These are phyloP conservation scores for Tubiluchus corallicola DNA, from an alignment of 2,888 invertebrate species.

Conservation along the genomic window DNA sequence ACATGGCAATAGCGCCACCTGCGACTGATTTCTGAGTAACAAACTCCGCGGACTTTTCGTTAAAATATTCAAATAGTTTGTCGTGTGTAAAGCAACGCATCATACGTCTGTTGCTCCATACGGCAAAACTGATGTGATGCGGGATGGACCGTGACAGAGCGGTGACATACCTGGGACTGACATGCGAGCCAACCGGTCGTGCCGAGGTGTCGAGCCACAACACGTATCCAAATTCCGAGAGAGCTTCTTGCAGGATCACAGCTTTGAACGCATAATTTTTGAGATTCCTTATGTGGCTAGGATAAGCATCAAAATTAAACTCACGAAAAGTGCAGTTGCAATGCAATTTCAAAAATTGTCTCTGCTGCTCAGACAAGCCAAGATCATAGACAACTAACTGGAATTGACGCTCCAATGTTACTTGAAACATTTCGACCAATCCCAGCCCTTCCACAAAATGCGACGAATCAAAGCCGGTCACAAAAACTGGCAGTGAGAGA, in stretches of 20 bases:
- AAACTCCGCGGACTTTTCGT: no score
- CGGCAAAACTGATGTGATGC: no score
- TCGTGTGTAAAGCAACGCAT: no score
- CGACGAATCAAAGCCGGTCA: neutral
- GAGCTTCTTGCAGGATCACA: neutral
- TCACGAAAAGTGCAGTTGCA: neutral
- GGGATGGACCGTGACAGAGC: no score
- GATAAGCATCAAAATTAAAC: neutral
- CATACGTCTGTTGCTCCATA: no score
- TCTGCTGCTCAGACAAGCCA: neutral
- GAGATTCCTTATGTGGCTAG: neutral
- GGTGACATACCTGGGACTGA: no score
- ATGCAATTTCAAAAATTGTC: neutral
- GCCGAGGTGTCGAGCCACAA: no score
- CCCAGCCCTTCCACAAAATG: neutral
- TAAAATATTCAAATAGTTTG: no score
- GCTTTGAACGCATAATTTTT: constrained; percentile 3
- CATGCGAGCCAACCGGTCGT: no score
- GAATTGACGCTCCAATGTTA: neutral
- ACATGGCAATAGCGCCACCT: neutral
- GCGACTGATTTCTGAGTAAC: no score
- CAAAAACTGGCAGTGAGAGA: no score
- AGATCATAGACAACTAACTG: constrained; percentile 1
- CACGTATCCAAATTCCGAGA: no score
- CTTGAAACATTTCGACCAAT: neutral